Conservation (phyloP, 2,888 invertebrate genomes). For the Drosophila pseudotakahashii region DNA sequence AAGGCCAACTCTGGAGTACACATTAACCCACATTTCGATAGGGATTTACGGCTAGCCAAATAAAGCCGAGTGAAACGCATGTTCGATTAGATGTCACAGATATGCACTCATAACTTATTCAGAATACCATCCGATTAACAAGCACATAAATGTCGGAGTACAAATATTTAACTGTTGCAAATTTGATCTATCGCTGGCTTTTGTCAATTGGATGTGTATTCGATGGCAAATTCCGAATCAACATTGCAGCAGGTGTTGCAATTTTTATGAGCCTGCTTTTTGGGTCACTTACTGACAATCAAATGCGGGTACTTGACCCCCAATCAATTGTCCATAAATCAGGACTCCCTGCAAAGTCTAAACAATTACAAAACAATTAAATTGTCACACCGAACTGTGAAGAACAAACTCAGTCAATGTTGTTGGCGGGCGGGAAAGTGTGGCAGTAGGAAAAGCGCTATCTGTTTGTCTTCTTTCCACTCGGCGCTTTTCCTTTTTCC, state of each 20-base stretch:
- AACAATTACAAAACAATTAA: conserved; percentile 78
- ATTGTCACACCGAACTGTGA: conserved; percentile 67
- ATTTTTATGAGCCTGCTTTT: conserved; percentile 21
- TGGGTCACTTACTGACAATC: conserved; percentile 37
- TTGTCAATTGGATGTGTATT: conserved; percentile 8
- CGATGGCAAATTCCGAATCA: conserved; percentile 16
- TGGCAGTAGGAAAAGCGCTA: conserved; percentile 25
- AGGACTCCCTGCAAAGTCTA: conserved; percentile 51
- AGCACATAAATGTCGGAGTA: not conserved
- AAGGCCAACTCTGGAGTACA: conserved; percentile 11
- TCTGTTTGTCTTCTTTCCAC: conserved; percentile 20
- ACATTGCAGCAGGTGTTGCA: conserved; percentile 12
- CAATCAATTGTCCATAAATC: conserved; percentile 68
- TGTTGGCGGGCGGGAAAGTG: conserved; percentile 3
- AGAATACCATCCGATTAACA: conserved; percentile 20
- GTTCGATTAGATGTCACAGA: conserved; percentile 11
- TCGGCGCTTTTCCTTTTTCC: conserved; percentile 16
- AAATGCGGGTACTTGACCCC: conserved; percentile 1
- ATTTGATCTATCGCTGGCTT: conserved; percentile 12
- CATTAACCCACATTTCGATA: conserved; percentile 44
- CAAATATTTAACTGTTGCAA: conserved; percentile 12
- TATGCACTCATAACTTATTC: conserved; percentile 29
- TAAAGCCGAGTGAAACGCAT: not conserved
- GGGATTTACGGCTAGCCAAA: conserved; percentile 36
- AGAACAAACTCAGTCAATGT: conserved; percentile 38